phyloP scores from a whole-genome alignment of 2,888 invertebrate species.

The Odiellus spinosus region DNA sequence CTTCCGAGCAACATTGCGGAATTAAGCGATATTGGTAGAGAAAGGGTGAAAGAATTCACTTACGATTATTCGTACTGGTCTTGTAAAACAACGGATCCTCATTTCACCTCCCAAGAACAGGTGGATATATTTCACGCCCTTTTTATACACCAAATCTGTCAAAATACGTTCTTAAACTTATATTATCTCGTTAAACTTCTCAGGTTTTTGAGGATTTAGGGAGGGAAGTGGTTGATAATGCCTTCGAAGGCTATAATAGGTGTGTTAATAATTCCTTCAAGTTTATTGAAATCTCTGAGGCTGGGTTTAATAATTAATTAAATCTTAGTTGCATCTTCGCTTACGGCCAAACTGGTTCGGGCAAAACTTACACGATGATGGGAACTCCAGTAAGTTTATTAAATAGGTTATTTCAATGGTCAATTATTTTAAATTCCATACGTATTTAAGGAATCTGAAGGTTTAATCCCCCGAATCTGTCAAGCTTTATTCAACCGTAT shows the following conservation, averaged over 20 bases:
- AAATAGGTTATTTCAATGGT: too few species aligned
- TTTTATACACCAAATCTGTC: too few species aligned
- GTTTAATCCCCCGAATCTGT: slow-evolving; percentile 70
- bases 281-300: too few species aligned
- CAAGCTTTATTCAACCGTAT: slow-evolving; percentile 31
- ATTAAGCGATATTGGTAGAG: slow-evolving; percentile 32
- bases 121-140: slow-evolving; percentile 3
- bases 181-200: too few species aligned
- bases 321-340: slow-evolving; percentile 62
- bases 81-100: slow-evolving; percentile 46
- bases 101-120: slow-evolving; percentile 66
- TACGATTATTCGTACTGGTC: slow-evolving; percentile 85
- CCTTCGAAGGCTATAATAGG: slow-evolving; percentile 61
- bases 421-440: neutral
- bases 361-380: slow-evolving; percentile 87
- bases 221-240: slow-evolving; percentile 59
- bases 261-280: too few species aligned
- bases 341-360: slow-evolving; percentile 79
- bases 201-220: slow-evolving; percentile 44
- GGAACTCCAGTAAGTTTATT: slow-evolving; percentile 43
- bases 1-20: too few species aligned
- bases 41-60: slow-evolving; percentile 66
- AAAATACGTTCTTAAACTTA: too few species aligned
- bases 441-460: slow-evolving; percentile 48
- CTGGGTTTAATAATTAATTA: too few species aligned